Evolutionary conservation across 1,140 invertebrate genomes (phyloP), one percentile per base, ranked within the genome.

Genomic region (Streblospio benedicti): DNA sequence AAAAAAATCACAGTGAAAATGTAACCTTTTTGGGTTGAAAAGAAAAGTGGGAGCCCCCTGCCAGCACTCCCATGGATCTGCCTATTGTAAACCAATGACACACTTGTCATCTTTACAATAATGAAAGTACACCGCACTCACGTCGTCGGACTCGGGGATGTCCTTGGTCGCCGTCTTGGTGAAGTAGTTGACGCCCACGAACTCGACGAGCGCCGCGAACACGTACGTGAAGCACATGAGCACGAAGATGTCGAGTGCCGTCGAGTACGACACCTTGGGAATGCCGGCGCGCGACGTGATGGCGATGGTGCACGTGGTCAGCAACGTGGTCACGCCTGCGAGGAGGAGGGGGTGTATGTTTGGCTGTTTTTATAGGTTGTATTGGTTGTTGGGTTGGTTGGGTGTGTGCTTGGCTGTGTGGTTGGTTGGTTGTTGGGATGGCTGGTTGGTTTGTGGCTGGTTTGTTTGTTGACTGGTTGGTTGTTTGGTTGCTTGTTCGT

Each of bases 241-340:
- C 89, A 93, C 92, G 88, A 89, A 93, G 0, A 93, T 86, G 75
- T 93, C 90, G 58, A 93, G 91, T 0, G 90, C 90, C 76, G 92
- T 92, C 0, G 92, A 89, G 73, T 60, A 60, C n/a, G 50, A 43
- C 16, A 60, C 59, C 23, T 60, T 60, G 30, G 59, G 59, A 18
- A 60, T 54, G 16, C 50, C 59, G n/a, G 45, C 78, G 35, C 82
- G 66, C 9, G 80, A 81, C 12, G 82, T 81, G 69, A 85, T 82
- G 1, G 81, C 81, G 35, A 85, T 78, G 1, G 83, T 83, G 4
- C 82, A 81, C 60, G 83, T 81, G 41, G 82, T 83, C 49, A 85
- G 71, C n/a, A 84, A 81, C 2, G 83, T 83, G 31, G 81, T 84
- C 25, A 83, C 81, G 44, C 82, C 83, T 84, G 65, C 14, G 59